Evolutionary conservation across 1,140 invertebrate genomes (phyloP), one percentile per base, ranked within the genome.

Genomic region (Ridgeia piscesae): DNA sequence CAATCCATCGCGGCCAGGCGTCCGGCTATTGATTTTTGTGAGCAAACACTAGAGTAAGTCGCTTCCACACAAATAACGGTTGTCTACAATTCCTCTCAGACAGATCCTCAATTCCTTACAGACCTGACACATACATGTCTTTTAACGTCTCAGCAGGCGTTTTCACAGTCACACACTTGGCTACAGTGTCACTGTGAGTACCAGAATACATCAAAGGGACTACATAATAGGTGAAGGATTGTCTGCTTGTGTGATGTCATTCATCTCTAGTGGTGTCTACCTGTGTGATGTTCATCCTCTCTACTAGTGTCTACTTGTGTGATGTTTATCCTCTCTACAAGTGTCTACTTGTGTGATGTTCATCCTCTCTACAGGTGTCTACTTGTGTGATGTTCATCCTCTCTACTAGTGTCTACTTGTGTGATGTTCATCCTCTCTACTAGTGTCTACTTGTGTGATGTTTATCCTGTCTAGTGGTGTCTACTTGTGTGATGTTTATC

Each of bases 11-110:
- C 27, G 11, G 27, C 11, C 58, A 77, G 58, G 58, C 58, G 17
- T 77, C 58, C 58, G 27, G 58, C 58, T 77, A 77, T 77, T 77
- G 58, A 77, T 77, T 77, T 77, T 77, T 77, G 58, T 77, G 58
- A 77, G 58, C 58, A 77, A 77, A 77, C 58, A 77, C 58, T 77
- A 77, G 17, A 77, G 58, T 77, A 77, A 77, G 58, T 77, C 58
- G 27, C 58, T 77, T 21, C 11, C 58, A 77, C 58, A 77, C 58
- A 77, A 77, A 77, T 77, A 21, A 77, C 58, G 27, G 58, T 77
- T 77, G 58, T 77, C 58, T 21, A 77, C 58, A 27, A 21, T 77
- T 77, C 17, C 58, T 77, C 27, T 9, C 17, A 77, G 58, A 31
- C 42, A n/a, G n/a, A n/a, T n/a, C n/a, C n/a, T n/a, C n/a, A n/a